A percentile compares a stretch with the other conserved stretches of the same genome.
Conservation (phyloP, 2,797 vertebrate genomes). For the Micrastur ruficollis region DNA sequence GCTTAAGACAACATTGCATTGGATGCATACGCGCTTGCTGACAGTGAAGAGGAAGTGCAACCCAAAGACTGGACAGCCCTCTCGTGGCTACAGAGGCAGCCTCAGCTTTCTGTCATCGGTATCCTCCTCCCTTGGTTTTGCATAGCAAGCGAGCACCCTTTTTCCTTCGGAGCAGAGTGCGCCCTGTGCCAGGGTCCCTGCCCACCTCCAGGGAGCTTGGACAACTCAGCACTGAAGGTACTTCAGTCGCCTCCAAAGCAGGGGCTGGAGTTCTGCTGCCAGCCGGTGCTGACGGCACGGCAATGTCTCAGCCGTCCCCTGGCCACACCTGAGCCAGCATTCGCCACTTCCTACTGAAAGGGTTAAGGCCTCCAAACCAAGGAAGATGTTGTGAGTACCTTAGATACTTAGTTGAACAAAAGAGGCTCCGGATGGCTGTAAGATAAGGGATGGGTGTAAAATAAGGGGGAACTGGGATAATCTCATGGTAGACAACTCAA, state of each 20-base stretch:
- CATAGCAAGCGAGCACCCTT: accelerated
- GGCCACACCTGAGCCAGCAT: background rate
- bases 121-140: background rate
- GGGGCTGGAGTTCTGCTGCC: background rate
- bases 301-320: background rate
- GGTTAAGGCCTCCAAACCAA: too few species aligned
- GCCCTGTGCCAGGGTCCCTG: background rate
- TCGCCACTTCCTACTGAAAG: background rate
- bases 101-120: background rate
- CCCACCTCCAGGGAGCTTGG: background rate
- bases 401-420: too few species aligned
- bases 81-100: background rate
- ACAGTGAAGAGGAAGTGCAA: background rate
- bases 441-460: too few species aligned
- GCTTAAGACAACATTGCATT: background rate
- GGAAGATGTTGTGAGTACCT: too few species aligned
- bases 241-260: accelerated
- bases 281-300: background rate
- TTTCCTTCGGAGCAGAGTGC: background rate
- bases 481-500: too few species aligned
- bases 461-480: too few species aligned
- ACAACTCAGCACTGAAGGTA: background rate
- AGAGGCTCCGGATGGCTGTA: too few species aligned
- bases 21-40: accelerated
- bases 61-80: conserved; percentile 13